These are phyloP conservation scores for Phymastichus coffea DNA, from an alignment of 1,140 invertebrate genomes.

Conservation along the genomic window DNA sequence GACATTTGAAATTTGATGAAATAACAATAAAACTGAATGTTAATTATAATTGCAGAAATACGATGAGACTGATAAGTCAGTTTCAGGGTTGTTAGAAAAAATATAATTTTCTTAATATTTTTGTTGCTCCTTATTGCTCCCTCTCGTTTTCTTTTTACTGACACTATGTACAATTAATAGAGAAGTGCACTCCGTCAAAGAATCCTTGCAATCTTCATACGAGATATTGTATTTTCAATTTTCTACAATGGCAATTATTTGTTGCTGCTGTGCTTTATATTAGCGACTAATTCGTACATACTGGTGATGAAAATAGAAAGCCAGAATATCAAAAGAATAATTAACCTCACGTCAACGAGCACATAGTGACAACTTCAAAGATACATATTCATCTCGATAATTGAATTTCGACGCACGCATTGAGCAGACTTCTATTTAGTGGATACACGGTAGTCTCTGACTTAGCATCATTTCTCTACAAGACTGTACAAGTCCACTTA, in stretches of 20 bases:
- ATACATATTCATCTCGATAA: too few relatives aligned
- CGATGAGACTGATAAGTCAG: slow-evolving; percentile 47
- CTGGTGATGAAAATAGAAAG: background rate
- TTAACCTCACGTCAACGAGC: too few relatives aligned
- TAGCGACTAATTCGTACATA: background rate
- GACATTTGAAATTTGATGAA: background rate
- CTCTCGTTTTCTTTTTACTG: slow-evolving; percentile 39
- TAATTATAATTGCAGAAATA: slow-evolving; percentile 1
- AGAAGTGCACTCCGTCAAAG: slow-evolving; percentile 48
- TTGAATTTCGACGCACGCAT: too few relatives aligned
- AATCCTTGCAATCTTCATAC: slow-evolving; percentile 21
- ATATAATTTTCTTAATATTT: slow-evolving; percentile 54
- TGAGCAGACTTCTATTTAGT: too few relatives aligned
- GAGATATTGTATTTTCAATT: slow-evolving; percentile 4
- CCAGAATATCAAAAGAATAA: background rate
- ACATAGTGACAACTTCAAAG: too few relatives aligned
- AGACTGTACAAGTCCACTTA: too few relatives aligned
- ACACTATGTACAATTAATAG: slow-evolving; percentile 56
- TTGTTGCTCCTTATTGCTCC: slow-evolving; percentile 37
- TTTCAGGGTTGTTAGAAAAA: slow-evolving; percentile 57
- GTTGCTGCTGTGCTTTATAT: background rate
- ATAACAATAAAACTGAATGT: background rate
- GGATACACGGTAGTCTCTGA: too few relatives aligned
- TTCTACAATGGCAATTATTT: background rate
- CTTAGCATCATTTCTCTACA: too few relatives aligned